These are phyloP conservation scores for Porites evermanni DNA, from an alignment of 92 coral and sea anemone species.

Conservation along the genomic window DNA sequence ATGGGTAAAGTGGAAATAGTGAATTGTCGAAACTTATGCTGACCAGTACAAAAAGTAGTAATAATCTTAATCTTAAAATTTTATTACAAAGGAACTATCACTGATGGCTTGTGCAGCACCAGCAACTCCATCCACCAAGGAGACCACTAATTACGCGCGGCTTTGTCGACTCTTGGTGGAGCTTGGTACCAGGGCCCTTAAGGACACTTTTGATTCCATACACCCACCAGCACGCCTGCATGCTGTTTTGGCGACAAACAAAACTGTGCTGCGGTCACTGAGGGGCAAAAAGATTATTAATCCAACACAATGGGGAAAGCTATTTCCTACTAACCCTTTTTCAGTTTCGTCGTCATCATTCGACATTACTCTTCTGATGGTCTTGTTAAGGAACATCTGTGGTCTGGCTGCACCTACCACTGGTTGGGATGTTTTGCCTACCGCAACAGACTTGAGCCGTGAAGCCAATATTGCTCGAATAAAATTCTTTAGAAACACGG, in stretches of 20 bases:
- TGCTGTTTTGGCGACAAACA: background rate
- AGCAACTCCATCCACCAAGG: background rate
- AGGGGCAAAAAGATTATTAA: background rate
- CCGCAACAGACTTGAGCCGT: background rate
- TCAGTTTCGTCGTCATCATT: background rate
- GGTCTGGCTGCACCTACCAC: background rate
- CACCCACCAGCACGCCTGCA: background rate
- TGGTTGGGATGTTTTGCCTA: background rate
- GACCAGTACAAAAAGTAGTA: no score
- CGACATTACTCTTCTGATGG: background rate
- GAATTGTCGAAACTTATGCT: no score
- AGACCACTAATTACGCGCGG: background rate
- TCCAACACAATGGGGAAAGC: background rate
- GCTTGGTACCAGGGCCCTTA: conserved; percentile 1
- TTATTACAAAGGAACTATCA: no score
- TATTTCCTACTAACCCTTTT: background rate
- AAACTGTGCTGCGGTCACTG: background rate
- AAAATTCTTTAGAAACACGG: background rate
- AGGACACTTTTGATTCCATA: background rate
- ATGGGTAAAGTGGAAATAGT: no score
- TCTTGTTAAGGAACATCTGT: background rate
- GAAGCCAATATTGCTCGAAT: background rate
- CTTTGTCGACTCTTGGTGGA: conserved; percentile 15
- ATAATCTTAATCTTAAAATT: no score
- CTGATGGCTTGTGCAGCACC: background rate